Evolutionary conservation across 2,888 invertebrate species (phyloP).

Genomic region (Marasmarcha lunaedactyla): DNA sequence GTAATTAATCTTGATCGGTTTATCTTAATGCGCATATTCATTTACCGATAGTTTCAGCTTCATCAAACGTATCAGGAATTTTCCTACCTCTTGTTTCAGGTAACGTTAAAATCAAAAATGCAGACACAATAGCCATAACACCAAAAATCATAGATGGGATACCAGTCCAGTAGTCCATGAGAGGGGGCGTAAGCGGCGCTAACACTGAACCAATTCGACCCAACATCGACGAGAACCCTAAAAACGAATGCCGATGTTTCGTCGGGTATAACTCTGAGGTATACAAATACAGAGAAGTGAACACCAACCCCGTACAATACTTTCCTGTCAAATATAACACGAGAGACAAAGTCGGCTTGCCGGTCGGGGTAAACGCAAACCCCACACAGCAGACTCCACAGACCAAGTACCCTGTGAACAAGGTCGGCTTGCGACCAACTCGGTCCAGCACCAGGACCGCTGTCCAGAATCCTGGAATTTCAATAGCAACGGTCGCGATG

Average conservation of each 20-base stretch:
- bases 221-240: constrained; percentile 78
- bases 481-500: constrained; percentile 72
- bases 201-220: constrained; percentile 78
- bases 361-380: constrained; percentile 56
- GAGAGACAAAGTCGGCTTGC: constrained; percentile 24
- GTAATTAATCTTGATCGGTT: too few species aligned
- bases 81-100: constrained; percentile 50
- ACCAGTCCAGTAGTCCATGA: constrained; percentile 62
- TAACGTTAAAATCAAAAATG: constrained; percentile 43
- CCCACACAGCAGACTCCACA: constrained; percentile 64
- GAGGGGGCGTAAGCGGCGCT: constrained; percentile 76
- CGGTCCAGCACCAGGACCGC: constrained; percentile 73
- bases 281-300: constrained; percentile 74
- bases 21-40: too few species aligned
- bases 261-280: constrained; percentile 82
- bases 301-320: constrained; percentile 73
- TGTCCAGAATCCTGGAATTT: constrained; percentile 78
- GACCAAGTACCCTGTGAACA: constrained; percentile 42
- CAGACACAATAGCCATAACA: constrained; percentile 38
- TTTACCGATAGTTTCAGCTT: constrained; percentile 50
- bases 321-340: constrained; percentile 72
- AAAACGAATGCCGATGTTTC: constrained; percentile 74
- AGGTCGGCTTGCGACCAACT: constrained; percentile 62
- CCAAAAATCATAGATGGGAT: constrained; percentile 56
- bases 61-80: constrained; percentile 58